These are phyloP conservation scores for Ophioderma brevispina DNA, from an alignment of 35 echinoderm and acorn worm genomes.

Conservation along the genomic window DNA sequence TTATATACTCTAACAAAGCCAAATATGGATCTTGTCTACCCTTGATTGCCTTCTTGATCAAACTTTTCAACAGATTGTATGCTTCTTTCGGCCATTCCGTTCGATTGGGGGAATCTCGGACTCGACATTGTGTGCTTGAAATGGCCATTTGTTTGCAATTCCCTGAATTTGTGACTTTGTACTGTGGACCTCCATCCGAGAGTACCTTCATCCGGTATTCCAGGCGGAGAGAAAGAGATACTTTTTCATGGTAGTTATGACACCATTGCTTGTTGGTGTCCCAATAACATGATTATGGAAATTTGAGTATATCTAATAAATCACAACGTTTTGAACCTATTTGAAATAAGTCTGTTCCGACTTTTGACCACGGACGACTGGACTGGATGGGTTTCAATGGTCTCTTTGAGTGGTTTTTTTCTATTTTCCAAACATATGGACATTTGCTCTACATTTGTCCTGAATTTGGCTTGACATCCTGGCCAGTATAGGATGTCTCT, in stretches of 20 bases:
- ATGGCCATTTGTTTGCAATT: slow-evolving; percentile 6
- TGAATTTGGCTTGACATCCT: slow-evolving; percentile 51
- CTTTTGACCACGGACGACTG: slow-evolving; percentile 15
- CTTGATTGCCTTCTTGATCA: slow-evolving; percentile 25
- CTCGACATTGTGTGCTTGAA: slow-evolving; percentile 22
- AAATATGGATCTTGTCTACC: neutral
- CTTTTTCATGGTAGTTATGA: slow-evolving; percentile 32
- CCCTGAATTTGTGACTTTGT: neutral
- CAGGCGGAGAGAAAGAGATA: neutral
- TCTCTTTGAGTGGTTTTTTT: slow-evolving; percentile 30
- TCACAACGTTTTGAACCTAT: slow-evolving; percentile 21
- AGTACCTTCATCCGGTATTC: neutral
- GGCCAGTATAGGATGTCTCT: slow-evolving; percentile 49
- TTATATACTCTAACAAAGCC: neutral
- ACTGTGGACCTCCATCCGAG: neutral
- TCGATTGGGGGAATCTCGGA: slow-evolving; percentile 15
- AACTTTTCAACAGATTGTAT: slow-evolving; percentile 12
- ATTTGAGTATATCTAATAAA: slow-evolving; percentile 54
- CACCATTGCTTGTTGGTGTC: slow-evolving; percentile 22
- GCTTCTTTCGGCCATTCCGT: slow-evolving; percentile 22
- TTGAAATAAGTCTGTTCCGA: neutral
- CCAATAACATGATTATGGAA: slow-evolving; percentile 31
- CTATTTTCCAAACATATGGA: slow-evolving; percentile 8
- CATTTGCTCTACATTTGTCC: slow-evolving; percentile 29
- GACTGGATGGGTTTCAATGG: slow-evolving; percentile 15